Base-by-base conservation (phyloP, 2,113 vertebrate species). In the Fukomys damarensis region DNA sequence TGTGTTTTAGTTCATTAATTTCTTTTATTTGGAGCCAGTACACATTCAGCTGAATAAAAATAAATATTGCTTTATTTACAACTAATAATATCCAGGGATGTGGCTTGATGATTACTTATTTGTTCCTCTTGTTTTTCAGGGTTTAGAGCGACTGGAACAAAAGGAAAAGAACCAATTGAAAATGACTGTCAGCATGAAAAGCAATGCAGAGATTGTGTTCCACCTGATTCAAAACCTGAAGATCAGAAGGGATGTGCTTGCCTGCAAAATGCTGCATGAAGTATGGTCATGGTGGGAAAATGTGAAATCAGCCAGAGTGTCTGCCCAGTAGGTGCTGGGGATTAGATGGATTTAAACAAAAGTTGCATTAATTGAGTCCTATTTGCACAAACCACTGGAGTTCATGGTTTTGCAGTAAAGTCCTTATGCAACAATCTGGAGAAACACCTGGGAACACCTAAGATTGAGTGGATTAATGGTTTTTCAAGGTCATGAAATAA, bases 91-190 rank as follows among this genome's bases (percentile, higher is more conserved):
- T 13, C 7, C 30, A 83, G 74, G 32, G 43, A 56, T 80, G 35
- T 58, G 79, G 54, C 68, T 86, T 86, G 38, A 46, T 20, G 46
- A 41, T 35, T 66, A 19, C 19, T 89, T 86, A 74, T 30, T n/a
- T 82, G 52, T 94, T 96, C 94, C 24, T 93, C 32, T 70, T 89
- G 3, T 76, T 81, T 74, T 65, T 77, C 2, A 5, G 13, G 24
- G 9, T 83, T 86, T 72, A 85, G 43, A 93, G 49, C 66, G 61
- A 84, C 84, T 84, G 30, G 12, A 89, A 93, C 80, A 94, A 97
- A 96, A 85, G 52, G 24, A 76, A 88, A 90, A n/a, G 41, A 61
- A 66, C 17, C 0, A 0, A 9, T 41, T 80, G 20, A 94, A 63
- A 93, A 94, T 72, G 82, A 59, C 28, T 49, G 76, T 61, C 38